Base-by-base conservation (phyloP, 1,140 invertebrate genomes). In the Linepithema humile region DNA sequence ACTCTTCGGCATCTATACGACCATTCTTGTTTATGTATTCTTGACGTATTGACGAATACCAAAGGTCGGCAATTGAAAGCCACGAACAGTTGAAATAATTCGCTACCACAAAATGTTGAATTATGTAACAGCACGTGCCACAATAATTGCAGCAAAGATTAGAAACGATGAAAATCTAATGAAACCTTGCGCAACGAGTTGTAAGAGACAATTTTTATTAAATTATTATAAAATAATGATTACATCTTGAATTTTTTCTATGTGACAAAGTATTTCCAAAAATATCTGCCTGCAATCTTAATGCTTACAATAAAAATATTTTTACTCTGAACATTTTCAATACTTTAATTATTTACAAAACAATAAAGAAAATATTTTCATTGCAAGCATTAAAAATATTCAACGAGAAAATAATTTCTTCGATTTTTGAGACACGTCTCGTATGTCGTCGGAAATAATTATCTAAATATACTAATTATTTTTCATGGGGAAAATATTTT, bases 81-180 rank as follows among this genome's bases (percentile, higher is more conserved):
- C 48, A 12, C 64, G 50, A 65, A 20, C 12, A 12, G 23, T 40
- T 38, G 48, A 70, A 70, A 80, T 80, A 7, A 70, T 55, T 78
- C 70, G 26, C 23, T 70, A 70, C 64, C 64, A 55, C 65, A 48
- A 57, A 78, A 78, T 78, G 35, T 73, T 26, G 20, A 78, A 57
- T 80, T 80, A 80, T 55, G 23, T 69, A 78, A 78, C 64, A 20
- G 45, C 45, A 23, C 55, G 12, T 59, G 26, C 10, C 23, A 29
- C 17, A 32, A 23, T 23, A 29, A 69, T 80, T 20, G 9, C 35
- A 2, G 32, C 1, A 15, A 29, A 55, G 64, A 80, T 77, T 70
- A 69, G 20, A 40, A 38, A n/a, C n/a, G 12, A 9, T n/a, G 10
- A 15, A 0, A 69, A 17, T 17, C 64, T 70, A 20, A 78, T 15